Base-by-base conservation (phyloP, 2,113 vertebrate genomes). In the Chunga burmeisteri region DNA sequence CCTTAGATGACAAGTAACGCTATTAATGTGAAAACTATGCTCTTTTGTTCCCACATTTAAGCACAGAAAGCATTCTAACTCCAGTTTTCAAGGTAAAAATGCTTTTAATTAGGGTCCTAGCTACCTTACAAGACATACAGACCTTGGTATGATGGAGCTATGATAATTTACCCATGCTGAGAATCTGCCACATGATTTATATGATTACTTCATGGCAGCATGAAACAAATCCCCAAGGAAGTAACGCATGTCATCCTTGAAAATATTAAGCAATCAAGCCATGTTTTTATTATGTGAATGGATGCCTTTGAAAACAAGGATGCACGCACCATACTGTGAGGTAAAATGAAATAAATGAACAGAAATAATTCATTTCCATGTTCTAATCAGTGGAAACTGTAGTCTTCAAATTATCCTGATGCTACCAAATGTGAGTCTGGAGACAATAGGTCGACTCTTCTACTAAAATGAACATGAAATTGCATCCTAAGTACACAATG, bases 341-440 rank as follows among this genome's bases (percentile, higher is more conserved):
- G 52, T 98, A 98, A 98, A 98, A 98, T 94, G 44, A 96, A 75
- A 86, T 67, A 92, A 97, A 94, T 97, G 92, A 98, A 98, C 98
- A 98, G 98, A 98, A 98, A 98, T 98, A 98, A 98, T 98, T 98
- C 97, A 98, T 98, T 98, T 97, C 97, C 98, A 98, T 97, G 94
- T 98, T 98, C 98, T 98, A 98, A 98, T 98, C 98, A 98, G 98
- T 96, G 97, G 92, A 89, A 95, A 92, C 66, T 20, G 62, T 53
- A 83, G 82, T 88, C 89, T 96, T 96, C 92, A 55, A 66, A 93
- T 95, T 96, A 93, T 53, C 42, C 71, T 81, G 78, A 87, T 79
- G 68, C 82, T 92, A 87, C 71, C 61, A 86, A 93, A 93, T 66
- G 34, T 0, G 55, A 94, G 47, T 55, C 90, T 94, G 52, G 74